Evolutionary conservation across 1,140 invertebrate species (phyloP), one percentile per base, ranked within the genome.

Genomic region (Drosophila hydei): DNA sequence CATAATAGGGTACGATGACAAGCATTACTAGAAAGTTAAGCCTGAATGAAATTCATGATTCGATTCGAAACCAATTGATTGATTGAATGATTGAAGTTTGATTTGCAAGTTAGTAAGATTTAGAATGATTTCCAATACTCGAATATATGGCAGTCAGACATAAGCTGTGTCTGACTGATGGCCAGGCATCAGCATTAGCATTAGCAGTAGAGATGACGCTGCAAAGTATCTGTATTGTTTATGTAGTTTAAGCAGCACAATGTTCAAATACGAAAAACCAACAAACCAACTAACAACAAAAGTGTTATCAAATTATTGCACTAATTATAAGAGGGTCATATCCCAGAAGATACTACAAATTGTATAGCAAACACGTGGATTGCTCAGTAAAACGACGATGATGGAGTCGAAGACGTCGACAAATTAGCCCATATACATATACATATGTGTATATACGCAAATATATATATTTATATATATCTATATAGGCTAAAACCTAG

Each of bases 301-400:
- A 71, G 47, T 48, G 62, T 77, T 85, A 80, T 85, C 81, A 80
- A 75, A 54, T 74, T 85, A 80, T 73, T 71, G 69, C 80, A 77
- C 64, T 76, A 79, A 38, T 71, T 69, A 51, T 76, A 72, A 70
- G 61, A 38, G 52, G 72, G 62, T 47, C 42, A 76, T 73, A 61
- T 47, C 59, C 58, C 55, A 70, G 43, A 54, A 81, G 56, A 78
- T 52, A 83, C 60, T 52, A 54, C 18, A 27, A 47, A 54, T 55
- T 55, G 50, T 48, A 42, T 56, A 48, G 51, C 59, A 75, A 63
- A 16, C 36, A 38, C 42, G 25, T 48, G 65, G 50, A 85, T 69
- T 55, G 63, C 56, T 67, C 75, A 72, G 71, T 40, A 42, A 45
- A 73, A 36, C 62, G 38, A 72, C 18, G 62, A 60, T 16, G 43